Evolutionary conservation across 2,888 invertebrate genomes (phyloP).

Genomic region (Aphidoletes aphidimyza): DNA sequence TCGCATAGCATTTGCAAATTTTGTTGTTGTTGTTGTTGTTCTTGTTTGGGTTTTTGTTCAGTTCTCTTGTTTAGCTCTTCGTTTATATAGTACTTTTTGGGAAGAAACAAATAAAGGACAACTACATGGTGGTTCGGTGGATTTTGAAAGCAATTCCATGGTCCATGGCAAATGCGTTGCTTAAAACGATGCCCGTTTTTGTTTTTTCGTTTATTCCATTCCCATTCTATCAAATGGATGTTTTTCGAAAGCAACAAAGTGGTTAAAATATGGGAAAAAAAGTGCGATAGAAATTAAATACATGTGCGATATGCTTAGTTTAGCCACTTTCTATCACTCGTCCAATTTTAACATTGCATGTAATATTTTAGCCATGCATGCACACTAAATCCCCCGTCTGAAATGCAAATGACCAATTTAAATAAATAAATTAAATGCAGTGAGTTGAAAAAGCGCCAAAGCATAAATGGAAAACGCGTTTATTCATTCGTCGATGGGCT

Average conservation of each 20-base stretch:
- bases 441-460: neutral
- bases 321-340: neutral
- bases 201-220: too few relatives aligned
- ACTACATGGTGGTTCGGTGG: neutral
- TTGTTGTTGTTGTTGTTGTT: neutral
- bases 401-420: slow-evolving; percentile 42
- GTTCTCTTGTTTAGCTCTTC: neutral
- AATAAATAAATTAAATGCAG: slow-evolving; percentile 40
- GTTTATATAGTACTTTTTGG: neutral
- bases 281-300: neutral
- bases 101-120: neutral
- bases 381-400: neutral
- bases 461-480: slow-evolving; percentile 34
- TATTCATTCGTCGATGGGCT: neutral
- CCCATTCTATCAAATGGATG: too few relatives aligned
- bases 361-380: neutral
- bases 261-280: neutral
- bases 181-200: too few relatives aligned
- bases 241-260: neutral
- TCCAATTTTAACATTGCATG: neutral
- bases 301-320: slow-evolving; percentile 12
- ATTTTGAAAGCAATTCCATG: too few relatives aligned
- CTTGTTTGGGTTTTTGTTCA: neutral
- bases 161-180: neutral
- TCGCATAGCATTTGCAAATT: neutral